Evolutionary conservation across 1,140 invertebrate species (phyloP).

Genomic region (Caerostris extrusa): DNA sequence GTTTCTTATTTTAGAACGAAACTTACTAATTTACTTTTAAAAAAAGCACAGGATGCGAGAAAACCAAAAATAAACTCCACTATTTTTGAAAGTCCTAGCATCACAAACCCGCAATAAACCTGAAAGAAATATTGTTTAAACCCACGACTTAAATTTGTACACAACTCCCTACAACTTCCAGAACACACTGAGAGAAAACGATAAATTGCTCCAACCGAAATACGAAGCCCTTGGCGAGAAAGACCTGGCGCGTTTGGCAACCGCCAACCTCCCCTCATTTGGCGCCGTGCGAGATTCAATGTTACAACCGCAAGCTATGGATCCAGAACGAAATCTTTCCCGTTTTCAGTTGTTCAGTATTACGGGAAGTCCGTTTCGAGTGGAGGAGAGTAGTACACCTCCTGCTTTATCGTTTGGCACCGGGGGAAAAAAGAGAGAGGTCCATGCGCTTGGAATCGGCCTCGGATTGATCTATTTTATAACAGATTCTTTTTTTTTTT

Average conservation of each 20-base stretch:
- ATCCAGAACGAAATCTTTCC: constrained; percentile 57
- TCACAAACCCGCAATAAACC: not conserved
- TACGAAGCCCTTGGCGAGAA: constrained; percentile 21
- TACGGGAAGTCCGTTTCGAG: constrained; percentile 17
- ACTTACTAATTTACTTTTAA: not conserved
- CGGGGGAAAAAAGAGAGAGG: constrained; percentile 24
- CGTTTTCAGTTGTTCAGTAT: constrained; percentile 54
- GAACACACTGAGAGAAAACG: not conserved
- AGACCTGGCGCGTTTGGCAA: constrained; percentile 6
- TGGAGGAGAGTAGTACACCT: constrained; percentile 46
- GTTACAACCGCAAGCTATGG: constrained; percentile 65
- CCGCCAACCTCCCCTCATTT: not conserved
- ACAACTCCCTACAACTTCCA: not conserved
- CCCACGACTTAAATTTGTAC: constrained; percentile 2
- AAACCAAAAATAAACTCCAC: not conserved
- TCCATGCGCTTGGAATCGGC: not conserved
- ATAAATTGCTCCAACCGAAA: constrained; percentile 8
- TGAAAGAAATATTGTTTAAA: constrained; percentile 3
- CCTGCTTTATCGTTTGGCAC: constrained; percentile 30
- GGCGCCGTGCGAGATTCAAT: constrained; percentile 43
- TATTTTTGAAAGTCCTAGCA: not conserved
- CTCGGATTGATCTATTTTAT: constrained; percentile 32
- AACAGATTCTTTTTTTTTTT: not conserved
- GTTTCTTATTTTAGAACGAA: not conserved
- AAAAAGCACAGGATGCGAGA: not conserved